phyloP scores from a whole-genome alignment of 2,797 vertebrate genomes.

The Basileuterus tristriatus region DNA sequence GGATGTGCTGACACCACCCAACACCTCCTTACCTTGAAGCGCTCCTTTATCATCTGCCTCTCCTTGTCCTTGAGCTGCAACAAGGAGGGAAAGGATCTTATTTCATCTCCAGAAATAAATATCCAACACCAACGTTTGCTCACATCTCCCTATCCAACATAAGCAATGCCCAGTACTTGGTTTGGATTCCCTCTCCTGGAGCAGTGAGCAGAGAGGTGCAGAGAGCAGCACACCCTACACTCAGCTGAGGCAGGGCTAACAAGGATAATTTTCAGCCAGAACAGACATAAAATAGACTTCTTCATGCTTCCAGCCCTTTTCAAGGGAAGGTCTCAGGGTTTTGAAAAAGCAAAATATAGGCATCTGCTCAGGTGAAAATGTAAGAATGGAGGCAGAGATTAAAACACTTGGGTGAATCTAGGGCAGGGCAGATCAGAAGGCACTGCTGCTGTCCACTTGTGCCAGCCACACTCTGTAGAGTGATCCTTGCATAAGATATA shows the following conservation, averaged over 20 bases:
- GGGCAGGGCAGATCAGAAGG: not conserved
- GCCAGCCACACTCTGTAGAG: not conserved
- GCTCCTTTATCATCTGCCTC: slow-evolving; percentile 95
- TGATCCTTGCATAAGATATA: not conserved
- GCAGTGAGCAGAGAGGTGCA: not conserved
- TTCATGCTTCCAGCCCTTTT: not conserved
- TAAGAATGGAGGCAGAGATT: not conserved
- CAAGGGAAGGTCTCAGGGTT: not conserved
- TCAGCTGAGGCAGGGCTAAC: not conserved
- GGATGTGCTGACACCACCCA: not conserved
- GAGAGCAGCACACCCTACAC: not conserved
- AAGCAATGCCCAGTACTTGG: not conserved
- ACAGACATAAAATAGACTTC: not conserved
- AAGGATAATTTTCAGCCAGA: not conserved
- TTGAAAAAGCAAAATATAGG: not conserved
- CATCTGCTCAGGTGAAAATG: not conserved
- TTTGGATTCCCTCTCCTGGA: not conserved
- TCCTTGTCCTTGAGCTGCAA: slow-evolving; percentile 95
- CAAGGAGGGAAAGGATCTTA: not conserved
- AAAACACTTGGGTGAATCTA: not conserved
- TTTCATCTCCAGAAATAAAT: not conserved
- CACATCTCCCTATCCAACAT: not conserved
- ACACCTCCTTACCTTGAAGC: slow-evolving; percentile 89
- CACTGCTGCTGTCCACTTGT: not conserved
- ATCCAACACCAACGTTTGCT: not conserved